These are phyloP conservation scores for Diadromus collaris DNA, from an alignment of 2,888 invertebrate species.

Conservation along the genomic window DNA sequence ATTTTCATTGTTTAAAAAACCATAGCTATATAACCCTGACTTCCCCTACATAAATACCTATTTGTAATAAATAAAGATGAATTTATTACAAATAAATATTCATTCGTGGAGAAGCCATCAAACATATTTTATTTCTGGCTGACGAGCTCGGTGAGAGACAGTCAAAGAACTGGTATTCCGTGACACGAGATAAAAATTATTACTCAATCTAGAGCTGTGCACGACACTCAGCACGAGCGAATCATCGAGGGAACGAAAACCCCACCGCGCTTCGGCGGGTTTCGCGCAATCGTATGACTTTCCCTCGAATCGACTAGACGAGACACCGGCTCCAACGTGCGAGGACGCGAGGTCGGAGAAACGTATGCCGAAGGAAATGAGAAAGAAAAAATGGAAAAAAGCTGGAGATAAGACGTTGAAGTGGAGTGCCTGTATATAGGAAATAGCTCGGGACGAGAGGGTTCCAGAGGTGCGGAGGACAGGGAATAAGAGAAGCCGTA, in stretches of 20 bases:
- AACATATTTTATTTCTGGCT: background rate
- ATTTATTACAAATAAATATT: background rate
- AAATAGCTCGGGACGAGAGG: background rate
- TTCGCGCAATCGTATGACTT: background rate
- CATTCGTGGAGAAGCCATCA: background rate
- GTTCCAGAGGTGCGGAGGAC: background rate
- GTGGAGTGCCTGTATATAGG: background rate
- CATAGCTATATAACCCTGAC: too few species aligned
- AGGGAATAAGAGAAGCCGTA: conserved; percentile 4
- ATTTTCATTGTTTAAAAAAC: too few species aligned
- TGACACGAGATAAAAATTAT: background rate
- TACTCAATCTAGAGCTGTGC: background rate
- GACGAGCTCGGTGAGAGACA: background rate
- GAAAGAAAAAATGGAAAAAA: background rate
- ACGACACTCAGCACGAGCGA: background rate
- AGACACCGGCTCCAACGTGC: conserved; percentile 3
- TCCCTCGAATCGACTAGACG: conserved; percentile 4
- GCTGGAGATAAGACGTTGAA: conserved; percentile 1
- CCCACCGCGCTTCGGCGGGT: background rate
- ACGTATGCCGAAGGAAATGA: background rate
- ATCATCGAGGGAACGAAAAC: conserved; percentile 6
- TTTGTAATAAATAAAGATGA: background rate
- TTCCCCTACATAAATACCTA: too few species aligned
- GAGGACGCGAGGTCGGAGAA: background rate
- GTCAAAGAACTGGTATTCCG: background rate